phyloP scores from a whole-genome alignment of 2,113 vertebrate species.

The Nematolebias whitei region DNA sequence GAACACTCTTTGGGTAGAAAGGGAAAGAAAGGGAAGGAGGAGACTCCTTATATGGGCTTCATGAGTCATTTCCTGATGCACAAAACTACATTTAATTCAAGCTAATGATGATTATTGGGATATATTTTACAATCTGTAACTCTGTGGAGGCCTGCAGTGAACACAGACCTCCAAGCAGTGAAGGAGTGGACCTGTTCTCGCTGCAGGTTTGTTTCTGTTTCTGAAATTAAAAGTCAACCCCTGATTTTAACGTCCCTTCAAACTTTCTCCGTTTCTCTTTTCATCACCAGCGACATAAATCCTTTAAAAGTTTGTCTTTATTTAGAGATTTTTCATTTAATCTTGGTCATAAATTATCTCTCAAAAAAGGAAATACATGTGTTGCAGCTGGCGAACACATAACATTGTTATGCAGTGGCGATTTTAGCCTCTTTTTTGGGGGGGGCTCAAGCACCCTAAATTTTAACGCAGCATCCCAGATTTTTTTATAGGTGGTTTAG shows the following conservation, averaged over 20 bases:
- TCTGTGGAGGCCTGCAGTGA: neutral
- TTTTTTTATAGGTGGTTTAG: too few species aligned
- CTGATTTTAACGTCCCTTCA: too few species aligned
- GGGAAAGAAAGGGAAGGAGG: constrained; percentile 30
- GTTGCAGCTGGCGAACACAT: too few species aligned
- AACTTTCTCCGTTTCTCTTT: neutral
- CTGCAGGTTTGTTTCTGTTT: constrained; percentile 24
- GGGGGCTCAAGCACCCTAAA: too few species aligned
- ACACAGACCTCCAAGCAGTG: too few species aligned
- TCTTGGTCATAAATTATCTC: neutral
- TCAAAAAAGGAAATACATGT: too few species aligned
- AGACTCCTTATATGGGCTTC: constrained; percentile 14
- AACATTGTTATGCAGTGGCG: too few species aligned
- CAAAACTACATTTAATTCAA: neutral
- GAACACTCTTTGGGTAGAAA: constrained; percentile 22
- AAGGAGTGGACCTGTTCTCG: neutral
- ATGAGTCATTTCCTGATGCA: constrained; percentile 1
- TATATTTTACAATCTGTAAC: too few species aligned
- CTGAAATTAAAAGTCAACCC: too few species aligned
- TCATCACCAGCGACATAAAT: neutral
- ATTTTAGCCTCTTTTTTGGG: too few species aligned
- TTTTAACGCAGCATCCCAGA: too few species aligned
- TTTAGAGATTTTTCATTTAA: neutral
- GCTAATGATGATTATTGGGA: neutral
- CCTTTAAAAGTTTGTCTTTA: neutral